Percentiles rank a stretch among this genome's conserved stretches.
Conservation (phyloP, 1,140 invertebrate genomes). For the Mizuhopecten yessoensis region DNA sequence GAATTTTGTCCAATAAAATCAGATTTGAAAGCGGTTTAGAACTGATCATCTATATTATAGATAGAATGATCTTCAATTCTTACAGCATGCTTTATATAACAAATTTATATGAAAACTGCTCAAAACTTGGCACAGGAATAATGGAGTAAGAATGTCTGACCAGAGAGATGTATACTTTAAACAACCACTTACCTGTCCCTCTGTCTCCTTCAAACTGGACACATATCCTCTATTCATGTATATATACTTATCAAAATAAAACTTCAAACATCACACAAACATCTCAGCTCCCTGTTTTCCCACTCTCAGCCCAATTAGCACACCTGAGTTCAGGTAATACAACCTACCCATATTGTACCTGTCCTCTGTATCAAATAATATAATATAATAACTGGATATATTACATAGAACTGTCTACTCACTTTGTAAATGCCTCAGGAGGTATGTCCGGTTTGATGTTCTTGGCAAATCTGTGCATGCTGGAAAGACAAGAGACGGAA, state of each 20-base stretch:
- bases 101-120: not conserved
- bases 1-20: not conserved
- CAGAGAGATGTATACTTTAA: not conserved
- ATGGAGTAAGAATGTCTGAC: not conserved
- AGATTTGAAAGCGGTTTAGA: no score
- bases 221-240: not conserved
- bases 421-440: constrained; percentile 70
- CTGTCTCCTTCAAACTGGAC: not conserved
- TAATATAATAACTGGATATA: constrained; percentile 9
- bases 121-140: not conserved
- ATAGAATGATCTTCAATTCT: not conserved
- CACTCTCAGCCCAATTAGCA: not conserved
- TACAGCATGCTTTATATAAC: no score
- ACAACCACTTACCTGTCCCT: not conserved
- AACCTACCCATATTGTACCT: not conserved
- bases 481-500: constrained; percentile 58
- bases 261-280: not conserved
- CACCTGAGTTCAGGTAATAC: constrained; percentile 22
- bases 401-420: constrained; percentile 42
- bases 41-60: no score
- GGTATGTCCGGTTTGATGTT: constrained; percentile 65
- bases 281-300: not conserved
- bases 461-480: constrained; percentile 65
- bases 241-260: constrained; percentile 1
- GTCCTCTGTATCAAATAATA: not conserved